Percentiles rank a stretch among this genome's conserved stretches.
Conservation (phyloP, 2,113 vertebrate species). For the Stomatorhinus ivindoensis region DNA sequence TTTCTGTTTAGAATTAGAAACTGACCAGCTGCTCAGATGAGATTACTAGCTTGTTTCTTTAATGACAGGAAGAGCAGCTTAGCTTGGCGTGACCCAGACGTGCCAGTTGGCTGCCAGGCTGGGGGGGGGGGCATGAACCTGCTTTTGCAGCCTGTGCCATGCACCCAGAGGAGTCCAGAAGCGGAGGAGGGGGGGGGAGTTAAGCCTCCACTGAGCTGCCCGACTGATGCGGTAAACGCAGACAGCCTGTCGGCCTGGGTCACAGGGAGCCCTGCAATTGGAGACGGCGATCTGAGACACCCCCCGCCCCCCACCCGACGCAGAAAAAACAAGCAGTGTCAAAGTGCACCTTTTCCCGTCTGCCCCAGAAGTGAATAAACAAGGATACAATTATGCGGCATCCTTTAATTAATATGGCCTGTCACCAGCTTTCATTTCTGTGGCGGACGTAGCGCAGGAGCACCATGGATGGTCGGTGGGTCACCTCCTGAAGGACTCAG, state of each 20-base stretch:
- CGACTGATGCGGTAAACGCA: not conserved
- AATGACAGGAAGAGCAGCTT: slow-evolving; percentile 52
- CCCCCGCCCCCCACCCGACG: not conserved
- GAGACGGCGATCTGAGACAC: not conserved
- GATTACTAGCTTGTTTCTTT: slow-evolving; percentile 51
- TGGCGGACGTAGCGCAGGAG: not conserved
- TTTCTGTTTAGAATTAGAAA: slow-evolving; percentile 44
- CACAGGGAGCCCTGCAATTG: not conserved
- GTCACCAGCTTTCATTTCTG: not conserved
- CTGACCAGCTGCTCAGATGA: slow-evolving; percentile 44
- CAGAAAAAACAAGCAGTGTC: slow-evolving; percentile 11
- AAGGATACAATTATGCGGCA: slow-evolving; percentile 3
- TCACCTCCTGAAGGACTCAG: not conserved
- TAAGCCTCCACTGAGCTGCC: not conserved
- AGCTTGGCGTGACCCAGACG: slow-evolving; percentile 43
- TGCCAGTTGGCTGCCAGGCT: slow-evolving; percentile 21
- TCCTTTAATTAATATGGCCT: not conserved
- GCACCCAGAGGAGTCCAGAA: not conserved
- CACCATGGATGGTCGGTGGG: not conserved
- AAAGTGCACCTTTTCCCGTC: not conserved
- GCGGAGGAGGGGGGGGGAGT: not conserved
- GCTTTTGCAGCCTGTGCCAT: not conserved
- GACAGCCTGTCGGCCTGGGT: not conserved
- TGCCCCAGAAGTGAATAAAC: not conserved
- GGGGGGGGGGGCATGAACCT: not conserved